Base-by-base conservation (phyloP, 1,140 invertebrate genomes). In the Ladona fulva region DNA sequence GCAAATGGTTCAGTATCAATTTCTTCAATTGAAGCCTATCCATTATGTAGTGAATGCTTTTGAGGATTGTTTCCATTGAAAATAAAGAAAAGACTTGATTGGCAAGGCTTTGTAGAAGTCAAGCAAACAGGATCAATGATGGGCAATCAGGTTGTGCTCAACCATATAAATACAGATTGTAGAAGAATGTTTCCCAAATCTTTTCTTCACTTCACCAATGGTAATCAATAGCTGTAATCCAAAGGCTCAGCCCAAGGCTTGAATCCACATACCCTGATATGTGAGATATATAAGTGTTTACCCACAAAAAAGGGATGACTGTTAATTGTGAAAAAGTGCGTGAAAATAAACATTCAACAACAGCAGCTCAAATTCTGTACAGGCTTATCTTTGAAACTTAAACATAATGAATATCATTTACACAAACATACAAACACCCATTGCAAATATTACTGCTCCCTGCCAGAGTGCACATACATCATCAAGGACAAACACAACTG, bases 361-460 rank as follows among this genome's bases (percentile, higher is more conserved):
- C n/a, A 22, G n/a, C 52, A 6, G 52, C 52, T 66, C 52, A 66
- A 19, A 22, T 66, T 66, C 52, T 66, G 52, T 66, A 66, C 52
- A 66, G 52, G n/a, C 14, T 16, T 66, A 66, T 66, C 12, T 19
- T 66, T 22, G n/a, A 66, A 66, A 66, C 52, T 66, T 66, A 66
- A 66, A 66, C 14, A 66, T 66, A 66, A 66, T 66, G n/a, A 66
- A 66, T 66, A 66, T 66, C 52, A 66, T 66, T 66, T 66, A 66
- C 52, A 66, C 52, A 66, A 19, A 66, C 52, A 66, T 22, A 22
- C 52, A 66, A 66, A 66, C 52, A 66, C 52, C 52, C 52, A 66
- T 66, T 66, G 52, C 52, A 66, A 66, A 66, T 66, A 66, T 66
- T 66, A 66, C n/a, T 66, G n/a, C 52, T 66, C 52, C 52, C 52